Evolutionary conservation across 2,113 vertebrate species (phyloP), one percentile per base, ranked within the genome.

Genomic region (Glareola pratincola): DNA sequence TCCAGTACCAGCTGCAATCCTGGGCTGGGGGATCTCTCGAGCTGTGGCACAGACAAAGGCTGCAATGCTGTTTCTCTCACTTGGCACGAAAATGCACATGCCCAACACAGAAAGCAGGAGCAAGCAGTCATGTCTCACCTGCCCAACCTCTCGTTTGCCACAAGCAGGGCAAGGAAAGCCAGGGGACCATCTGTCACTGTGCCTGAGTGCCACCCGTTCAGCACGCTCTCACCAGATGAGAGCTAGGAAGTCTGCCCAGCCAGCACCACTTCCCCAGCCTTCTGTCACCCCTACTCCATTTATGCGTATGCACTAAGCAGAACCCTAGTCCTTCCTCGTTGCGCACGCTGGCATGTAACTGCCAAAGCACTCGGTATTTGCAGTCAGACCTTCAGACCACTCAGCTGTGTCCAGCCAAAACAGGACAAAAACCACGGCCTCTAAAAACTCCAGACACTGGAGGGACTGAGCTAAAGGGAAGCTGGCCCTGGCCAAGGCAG

Each of bases 281-380:
- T 29, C 30, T 43, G 32, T 57, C 71, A 39, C 20, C n/a, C 39
- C 32, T 36, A 27, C 14, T 53, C 34, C 82, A 10, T 37, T 53
- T 30, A 57, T 8, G 29, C 45, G 67, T 45, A 30, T 14, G 43
- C 56, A 60, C 34, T 59, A 48, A 60, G 30, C 3, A 7, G 16
- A 60, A 29, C 45, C 34, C 51, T 8, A 20, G 21, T 15, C 20
- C n/a, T 41, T 36, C 43, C 23, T 36, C 0, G 0, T 5, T 32
- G 53, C 0, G 2, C 59, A 37, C 2, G 5, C n/a, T 6, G n/a
- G 47, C 63, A 22, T 3, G 10, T n/a, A 48, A 71, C 34, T 19
- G 17, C 47, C 69, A 16, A 34, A 39, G 37, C 85, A 45, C 7
- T 13, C 6, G 1, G 5, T 17, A 17, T 37, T 18, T 29, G 39